Percentiles rank a stretch among this genome's conserved stretches.
Conservation (phyloP, 2,888 invertebrate genomes). For the Napeogenes sylphis region DNA sequence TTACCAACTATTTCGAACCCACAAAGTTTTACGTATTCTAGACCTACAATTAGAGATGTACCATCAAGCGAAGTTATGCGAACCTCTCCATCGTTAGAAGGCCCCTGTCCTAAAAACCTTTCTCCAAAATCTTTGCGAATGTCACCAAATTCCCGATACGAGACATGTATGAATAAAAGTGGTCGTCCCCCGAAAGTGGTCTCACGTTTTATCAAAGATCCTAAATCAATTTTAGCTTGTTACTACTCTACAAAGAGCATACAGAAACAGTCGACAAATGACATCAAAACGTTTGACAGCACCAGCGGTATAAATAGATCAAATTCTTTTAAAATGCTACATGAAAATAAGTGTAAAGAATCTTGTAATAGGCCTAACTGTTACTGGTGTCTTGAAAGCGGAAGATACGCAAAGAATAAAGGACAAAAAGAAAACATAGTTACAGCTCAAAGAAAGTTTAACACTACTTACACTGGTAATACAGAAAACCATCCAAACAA, state of each 20-base stretch:
- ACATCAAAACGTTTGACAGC: neutral
- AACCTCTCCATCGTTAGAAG: neutral
- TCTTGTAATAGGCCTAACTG: slow-evolving; percentile 1
- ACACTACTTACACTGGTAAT: too few relatives aligned
- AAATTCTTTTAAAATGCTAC: neutral
- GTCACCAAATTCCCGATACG: slow-evolving; percentile 16
- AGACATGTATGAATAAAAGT: slow-evolving; percentile 11
- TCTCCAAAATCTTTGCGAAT: slow-evolving; percentile 9
- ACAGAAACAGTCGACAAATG: neutral
- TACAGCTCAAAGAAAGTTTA: too few relatives aligned
- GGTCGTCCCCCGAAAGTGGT: slow-evolving; percentile 17
- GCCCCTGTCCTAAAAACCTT: slow-evolving; percentile 11
- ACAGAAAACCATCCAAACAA: too few relatives aligned
- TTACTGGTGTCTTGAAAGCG: neutral
- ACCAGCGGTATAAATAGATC: neutral
- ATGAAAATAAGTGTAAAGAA: neutral
- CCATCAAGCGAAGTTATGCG: neutral
- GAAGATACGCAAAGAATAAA: neutral
- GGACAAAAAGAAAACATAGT: too few relatives aligned
- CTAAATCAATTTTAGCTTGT: slow-evolving; percentile 12
- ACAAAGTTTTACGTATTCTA: slow-evolving; percentile 3
- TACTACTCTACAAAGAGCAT: slow-evolving; percentile 12
- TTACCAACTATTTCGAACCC: slow-evolving; percentile 2
- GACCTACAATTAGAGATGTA: neutral
- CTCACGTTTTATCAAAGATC: slow-evolving; percentile 3